Evolutionary conservation across 2,888 invertebrate species (phyloP).

Genomic region (Xestoiulus laeticollis): DNA sequence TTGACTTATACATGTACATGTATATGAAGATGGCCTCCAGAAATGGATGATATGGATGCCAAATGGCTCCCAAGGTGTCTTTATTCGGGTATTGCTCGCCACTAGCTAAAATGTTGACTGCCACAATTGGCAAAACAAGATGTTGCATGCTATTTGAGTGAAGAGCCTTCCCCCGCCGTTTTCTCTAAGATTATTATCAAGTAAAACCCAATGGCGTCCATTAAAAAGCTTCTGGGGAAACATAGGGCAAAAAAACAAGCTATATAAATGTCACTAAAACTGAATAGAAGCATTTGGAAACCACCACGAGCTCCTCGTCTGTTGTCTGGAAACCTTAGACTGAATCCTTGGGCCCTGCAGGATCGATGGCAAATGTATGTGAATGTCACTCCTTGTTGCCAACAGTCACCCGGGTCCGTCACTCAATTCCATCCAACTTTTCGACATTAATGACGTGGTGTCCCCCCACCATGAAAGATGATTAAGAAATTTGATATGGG

Average conservation of each 20-base stretch:
- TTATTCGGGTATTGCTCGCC: neutral
- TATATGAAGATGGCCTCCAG: neutral
- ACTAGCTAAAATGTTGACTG: neutral
- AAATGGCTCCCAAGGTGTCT: conserved; percentile 31
- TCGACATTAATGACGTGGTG: conserved; percentile 7
- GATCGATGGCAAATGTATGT: neutral
- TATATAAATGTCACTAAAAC: conserved; percentile 31
- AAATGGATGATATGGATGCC: neutral
- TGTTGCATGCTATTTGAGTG: neutral
- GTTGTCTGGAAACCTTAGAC: conserved; percentile 29
- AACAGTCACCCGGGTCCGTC: neutral
- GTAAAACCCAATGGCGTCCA: conserved; percentile 28
- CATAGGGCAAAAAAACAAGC: conserved; percentile 24
- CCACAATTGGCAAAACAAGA: conserved; percentile 1
- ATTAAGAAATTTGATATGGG: conserved; percentile 30
- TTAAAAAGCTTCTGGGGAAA: conserved; percentile 41
- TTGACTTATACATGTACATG: too few species aligned
- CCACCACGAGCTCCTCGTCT: neutral
- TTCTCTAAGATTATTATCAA: neutral
- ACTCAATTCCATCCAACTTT: conserved; percentile 24
- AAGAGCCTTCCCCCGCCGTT: neutral
- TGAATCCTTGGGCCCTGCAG: neutral
- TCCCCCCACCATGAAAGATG: conserved; percentile 23
- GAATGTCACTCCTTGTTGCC: neutral
- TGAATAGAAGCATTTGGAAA: conserved; percentile 21